phyloP scores from a whole-genome alignment of 2,888 invertebrate species.

The Patella ulyssiponensis region DNA sequence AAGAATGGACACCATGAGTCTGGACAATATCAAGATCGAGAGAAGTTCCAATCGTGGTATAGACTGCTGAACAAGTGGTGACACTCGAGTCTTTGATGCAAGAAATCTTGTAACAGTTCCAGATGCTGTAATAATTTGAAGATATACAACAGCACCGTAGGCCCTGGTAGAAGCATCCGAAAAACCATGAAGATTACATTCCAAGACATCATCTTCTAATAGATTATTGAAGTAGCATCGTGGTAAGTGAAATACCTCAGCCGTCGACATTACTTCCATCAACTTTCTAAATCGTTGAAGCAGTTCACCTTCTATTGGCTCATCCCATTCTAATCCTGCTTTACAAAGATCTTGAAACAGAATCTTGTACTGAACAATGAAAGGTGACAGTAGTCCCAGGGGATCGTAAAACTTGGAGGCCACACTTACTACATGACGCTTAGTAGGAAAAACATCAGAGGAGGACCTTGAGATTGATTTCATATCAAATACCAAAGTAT shows the following conservation, averaged over 20 bases:
- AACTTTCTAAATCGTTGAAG: background rate
- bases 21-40: background rate
- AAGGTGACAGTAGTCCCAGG: background rate
- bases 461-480: background rate
- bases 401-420: conserved; percentile 4
- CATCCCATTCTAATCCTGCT: conserved; percentile 8
- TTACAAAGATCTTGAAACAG: conserved; percentile 2
- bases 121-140: background rate
- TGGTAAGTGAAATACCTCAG: conserved; percentile 1
- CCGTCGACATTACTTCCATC: background rate
- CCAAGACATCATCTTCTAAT: background rate
- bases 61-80: background rate
- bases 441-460: background rate
- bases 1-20: background rate
- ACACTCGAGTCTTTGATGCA: no score
- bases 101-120: no score
- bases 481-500: conserved; percentile 10
- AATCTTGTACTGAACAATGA: background rate
- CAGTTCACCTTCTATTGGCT: conserved; percentile 1
- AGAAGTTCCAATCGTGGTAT: conserved; percentile 8
- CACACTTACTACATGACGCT: background rate
- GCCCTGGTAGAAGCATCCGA: background rate
- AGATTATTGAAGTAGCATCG: background rate
- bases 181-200: conserved; percentile 6
- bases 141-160: background rate